These are phyloP conservation scores for Noctua fimbriata DNA, from an alignment of 2,888 invertebrate genomes.

Conservation along the genomic window DNA sequence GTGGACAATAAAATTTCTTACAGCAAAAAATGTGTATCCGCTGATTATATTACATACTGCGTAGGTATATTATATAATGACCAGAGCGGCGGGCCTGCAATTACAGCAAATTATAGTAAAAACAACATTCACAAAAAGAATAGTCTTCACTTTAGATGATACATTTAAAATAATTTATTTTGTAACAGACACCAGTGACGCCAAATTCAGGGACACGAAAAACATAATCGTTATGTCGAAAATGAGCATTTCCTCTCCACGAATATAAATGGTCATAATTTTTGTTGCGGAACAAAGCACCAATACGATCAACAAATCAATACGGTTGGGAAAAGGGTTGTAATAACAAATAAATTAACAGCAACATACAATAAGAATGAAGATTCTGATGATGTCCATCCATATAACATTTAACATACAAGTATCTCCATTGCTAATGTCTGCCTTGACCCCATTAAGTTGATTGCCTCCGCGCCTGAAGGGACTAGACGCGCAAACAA, in stretches of 20 bases:
- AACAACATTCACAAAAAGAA: slow-evolving; percentile 34
- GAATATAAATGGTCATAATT: neutral
- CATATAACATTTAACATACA: neutral
- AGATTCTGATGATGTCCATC: neutral
- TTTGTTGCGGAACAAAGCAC: neutral
- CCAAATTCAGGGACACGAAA: slow-evolving; percentile 46
- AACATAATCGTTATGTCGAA: slow-evolving; percentile 21
- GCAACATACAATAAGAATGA: slow-evolving; percentile 5
- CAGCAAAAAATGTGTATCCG: slow-evolving; percentile 60
- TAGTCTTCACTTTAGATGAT: slow-evolving; percentile 27
- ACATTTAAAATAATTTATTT: slow-evolving; percentile 34
- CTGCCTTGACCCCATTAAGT: slow-evolving; percentile 67
- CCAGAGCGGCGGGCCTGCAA: slow-evolving; percentile 18
- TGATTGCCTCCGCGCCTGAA: slow-evolving; percentile 61
- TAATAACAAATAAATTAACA: slow-evolving; percentile 1
- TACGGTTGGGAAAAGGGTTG: neutral
- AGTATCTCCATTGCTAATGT: slow-evolving; percentile 25
- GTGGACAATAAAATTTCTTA: slow-evolving; percentile 60
- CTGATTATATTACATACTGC: slow-evolving; percentile 51
- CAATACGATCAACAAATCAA: neutral
- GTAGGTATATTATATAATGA: slow-evolving; percentile 34
- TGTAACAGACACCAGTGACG: slow-evolving; percentile 27
- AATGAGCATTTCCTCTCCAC: slow-evolving; percentile 14
- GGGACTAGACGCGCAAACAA: slow-evolving; percentile 69
- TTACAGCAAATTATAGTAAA: slow-evolving; percentile 48